These are phyloP conservation scores for Scaeva pyrastri DNA, from an alignment of 2,888 invertebrate genomes.

Conservation along the genomic window DNA sequence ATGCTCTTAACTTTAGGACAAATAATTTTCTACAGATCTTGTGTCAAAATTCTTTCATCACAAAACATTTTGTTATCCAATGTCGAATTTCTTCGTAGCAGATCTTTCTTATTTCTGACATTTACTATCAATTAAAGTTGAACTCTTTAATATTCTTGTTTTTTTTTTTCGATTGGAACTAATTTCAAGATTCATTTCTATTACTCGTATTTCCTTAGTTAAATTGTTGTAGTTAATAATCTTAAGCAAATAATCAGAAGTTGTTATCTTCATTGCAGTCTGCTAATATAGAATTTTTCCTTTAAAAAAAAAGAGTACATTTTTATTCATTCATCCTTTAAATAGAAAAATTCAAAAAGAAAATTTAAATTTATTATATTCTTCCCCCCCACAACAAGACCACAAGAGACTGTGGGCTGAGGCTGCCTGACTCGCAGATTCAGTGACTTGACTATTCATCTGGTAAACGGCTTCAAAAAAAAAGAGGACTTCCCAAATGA, in stretches of 20 bases:
- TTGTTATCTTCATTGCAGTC: neutral
- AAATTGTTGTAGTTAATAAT: neutral
- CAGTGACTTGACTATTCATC: conserved; percentile 54
- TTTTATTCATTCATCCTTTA: neutral
- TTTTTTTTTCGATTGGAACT: too few relatives aligned
- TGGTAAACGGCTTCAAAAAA: conserved; percentile 52
- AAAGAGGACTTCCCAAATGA: conserved; percentile 58
- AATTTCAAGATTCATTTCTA: too few relatives aligned
- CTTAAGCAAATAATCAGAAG: neutral
- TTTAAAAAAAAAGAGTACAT: neutral
- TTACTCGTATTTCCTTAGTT: too few relatives aligned
- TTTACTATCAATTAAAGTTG: too few relatives aligned
- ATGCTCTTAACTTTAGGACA: too few relatives aligned
- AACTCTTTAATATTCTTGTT: too few relatives aligned
- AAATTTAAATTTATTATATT: conserved; percentile 45
- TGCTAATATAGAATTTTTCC: neutral
- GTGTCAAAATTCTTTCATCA: too few relatives aligned
- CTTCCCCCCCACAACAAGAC: conserved; percentile 15
- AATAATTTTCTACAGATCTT: too few relatives aligned
- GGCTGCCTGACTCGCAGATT: too few relatives aligned
- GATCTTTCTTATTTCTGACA: too few relatives aligned
- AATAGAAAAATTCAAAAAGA: neutral
- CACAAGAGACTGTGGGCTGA: neutral
- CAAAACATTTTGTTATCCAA: too few relatives aligned
- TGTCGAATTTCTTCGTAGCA: too few relatives aligned